Conservation (phyloP, 2,113 vertebrate species). For the Caloenas nicobarica region DNA sequence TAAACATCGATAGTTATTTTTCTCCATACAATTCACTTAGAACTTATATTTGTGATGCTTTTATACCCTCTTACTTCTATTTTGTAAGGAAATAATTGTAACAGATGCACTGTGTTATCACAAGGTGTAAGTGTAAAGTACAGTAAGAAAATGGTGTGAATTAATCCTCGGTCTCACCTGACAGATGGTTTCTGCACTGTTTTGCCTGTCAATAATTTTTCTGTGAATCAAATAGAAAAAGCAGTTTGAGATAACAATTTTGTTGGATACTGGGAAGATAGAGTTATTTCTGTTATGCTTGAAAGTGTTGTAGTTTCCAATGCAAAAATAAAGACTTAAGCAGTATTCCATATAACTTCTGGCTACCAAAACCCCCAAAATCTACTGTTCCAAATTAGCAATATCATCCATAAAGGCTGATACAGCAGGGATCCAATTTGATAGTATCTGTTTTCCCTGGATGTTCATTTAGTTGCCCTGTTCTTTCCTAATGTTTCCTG, state of each 20-base stretch:
- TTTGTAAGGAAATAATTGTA: background rate
- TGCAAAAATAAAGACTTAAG: conserved; percentile 11
- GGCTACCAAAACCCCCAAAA: background rate
- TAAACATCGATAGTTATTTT: background rate
- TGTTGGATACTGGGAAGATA: background rate
- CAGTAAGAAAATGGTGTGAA: background rate
- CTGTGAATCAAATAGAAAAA: conserved; percentile 33
- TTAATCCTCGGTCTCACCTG: background rate
- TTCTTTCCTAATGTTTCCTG: conserved; percentile 57
- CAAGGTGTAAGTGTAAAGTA: background rate
- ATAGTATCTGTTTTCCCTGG: conserved; percentile 29
- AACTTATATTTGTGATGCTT: background rate
- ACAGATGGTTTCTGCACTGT: background rate
- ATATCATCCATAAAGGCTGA: background rate
- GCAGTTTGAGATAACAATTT: background rate
- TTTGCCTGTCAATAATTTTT: conserved; percentile 7
- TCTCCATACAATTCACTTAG: background rate
- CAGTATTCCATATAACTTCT: conserved; percentile 33
- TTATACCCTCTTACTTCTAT: background rate
- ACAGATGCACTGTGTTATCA: background rate
- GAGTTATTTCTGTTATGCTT: conserved; percentile 30
- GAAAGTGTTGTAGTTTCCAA: background rate
- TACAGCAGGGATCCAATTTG: conserved; percentile 53
- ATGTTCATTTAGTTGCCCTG: conserved; percentile 34
- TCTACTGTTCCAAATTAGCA: conserved; percentile 23